Base-by-base conservation (phyloP, 2,888 invertebrate genomes). In the Encarsia formosa region DNA sequence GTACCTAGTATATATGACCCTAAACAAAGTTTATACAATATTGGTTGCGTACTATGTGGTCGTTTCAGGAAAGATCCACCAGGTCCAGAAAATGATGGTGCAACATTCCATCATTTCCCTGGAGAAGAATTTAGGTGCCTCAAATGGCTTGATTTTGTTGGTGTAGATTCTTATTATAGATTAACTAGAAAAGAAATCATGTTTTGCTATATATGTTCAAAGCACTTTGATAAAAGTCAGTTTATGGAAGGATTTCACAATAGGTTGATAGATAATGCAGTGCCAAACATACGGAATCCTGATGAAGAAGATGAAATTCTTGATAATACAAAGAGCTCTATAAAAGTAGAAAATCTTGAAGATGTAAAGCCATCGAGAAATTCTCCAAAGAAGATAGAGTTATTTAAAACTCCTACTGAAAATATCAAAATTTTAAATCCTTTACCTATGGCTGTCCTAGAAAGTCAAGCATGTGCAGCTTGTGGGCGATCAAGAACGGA, bases 121-220 rank as follows among this genome's bases (percentile, higher is more conserved):
- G 73, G 73, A 1, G 73, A 74, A 52, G 73, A 74, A 54, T 74
- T 74, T 46, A 65, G 73, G 3, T 74, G 73, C 32, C 56, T 74
- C 1, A 67, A 73, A 38, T 74, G 73, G 73, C 52, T 74, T 3
- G 72, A 74, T 52, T 74, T 74, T 51, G 73, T 73, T 8, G 73
- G 73, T 0, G 67, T 72, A 1, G 69, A 70, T 49, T 74, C 73
- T 0, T 74, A 74, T 54, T 74, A 71, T 18, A 65, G 73, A 40
- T 54, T 74, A 2, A 74, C 73, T 0, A 62, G 73, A 35, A 74
- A 73, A 45, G 73, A 74, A 59, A 74, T 73, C 34, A 61, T 74
- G 23, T 73, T 67, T 43, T 73, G 73, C 54, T 73, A 71, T 45
- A 73, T 73, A 42, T 73, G 73, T 49, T 73, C 73, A 0, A 70